These are phyloP conservation scores for Eustalomyia histrio DNA, from an alignment of 2,888 invertebrate species.

Conservation along the genomic window DNA sequence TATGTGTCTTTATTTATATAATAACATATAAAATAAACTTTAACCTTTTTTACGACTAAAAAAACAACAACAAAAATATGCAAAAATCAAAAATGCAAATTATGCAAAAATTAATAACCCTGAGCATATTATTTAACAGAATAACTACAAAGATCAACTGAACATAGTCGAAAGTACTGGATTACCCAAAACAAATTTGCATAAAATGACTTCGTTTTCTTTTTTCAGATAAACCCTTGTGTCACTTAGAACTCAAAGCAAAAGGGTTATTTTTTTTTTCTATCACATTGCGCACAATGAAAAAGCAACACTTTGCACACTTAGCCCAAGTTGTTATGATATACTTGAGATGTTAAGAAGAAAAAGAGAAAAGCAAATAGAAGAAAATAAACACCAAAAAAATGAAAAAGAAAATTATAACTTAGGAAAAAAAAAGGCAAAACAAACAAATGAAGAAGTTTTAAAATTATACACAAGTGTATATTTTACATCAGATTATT, in stretches of 20 bases:
- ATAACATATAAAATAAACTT: too few relatives aligned
- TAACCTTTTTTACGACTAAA: background rate
- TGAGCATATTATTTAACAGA: slow-evolving; percentile 14
- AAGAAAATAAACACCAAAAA: background rate
- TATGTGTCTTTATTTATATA: too few relatives aligned
- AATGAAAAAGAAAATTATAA: background rate
- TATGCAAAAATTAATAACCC: background rate
- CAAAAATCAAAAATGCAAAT: background rate
- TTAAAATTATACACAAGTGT: slow-evolving; percentile 45
- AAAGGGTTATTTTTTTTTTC: background rate
- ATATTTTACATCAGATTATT: slow-evolving; percentile 49
- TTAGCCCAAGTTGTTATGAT: slow-evolving; percentile 36
- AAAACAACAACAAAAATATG: background rate
- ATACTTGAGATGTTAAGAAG: slow-evolving; percentile 26
- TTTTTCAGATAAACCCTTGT: background rate
- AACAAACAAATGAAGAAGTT: background rate
- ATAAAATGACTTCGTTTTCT: background rate
- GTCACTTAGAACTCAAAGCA: background rate
- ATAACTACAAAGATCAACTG: background rate
- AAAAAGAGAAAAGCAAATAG: background rate
- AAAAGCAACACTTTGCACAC: slow-evolving; percentile 28
- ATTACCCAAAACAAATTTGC: background rate
- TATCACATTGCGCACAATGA: background rate
- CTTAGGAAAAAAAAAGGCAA: background rate
- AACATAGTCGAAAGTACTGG: slow-evolving; percentile 15